Percentiles rank a stretch among this genome's conserved stretches.
Evolutionary conservation across 2,113 vertebrate species (phyloP).

Genomic region (Crotalus helleri): DNA sequence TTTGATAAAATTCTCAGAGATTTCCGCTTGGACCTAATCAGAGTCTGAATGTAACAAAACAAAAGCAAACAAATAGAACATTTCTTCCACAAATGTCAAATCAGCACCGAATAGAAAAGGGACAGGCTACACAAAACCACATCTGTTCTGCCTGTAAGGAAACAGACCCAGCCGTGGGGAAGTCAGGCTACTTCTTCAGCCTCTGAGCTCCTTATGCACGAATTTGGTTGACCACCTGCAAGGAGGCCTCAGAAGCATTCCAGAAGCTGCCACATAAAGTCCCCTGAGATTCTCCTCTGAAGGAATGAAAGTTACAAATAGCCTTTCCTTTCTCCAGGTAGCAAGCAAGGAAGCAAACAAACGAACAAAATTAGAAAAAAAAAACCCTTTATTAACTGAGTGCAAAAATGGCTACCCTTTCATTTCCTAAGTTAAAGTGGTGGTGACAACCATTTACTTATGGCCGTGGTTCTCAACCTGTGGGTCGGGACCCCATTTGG

Average conservation of each 20-base stretch:
- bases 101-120: neutral
- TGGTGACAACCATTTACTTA: neutral
- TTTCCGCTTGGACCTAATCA: neutral
- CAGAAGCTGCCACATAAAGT: neutral
- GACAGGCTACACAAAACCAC: neutral
- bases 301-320: neutral
- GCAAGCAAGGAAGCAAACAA: neutral
- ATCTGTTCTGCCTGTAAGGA: neutral
- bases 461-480: no score
- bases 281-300: neutral
- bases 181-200: neutral
- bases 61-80: neutral
- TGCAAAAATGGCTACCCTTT: neutral
- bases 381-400: neutral
- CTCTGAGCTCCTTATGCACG: neutral
- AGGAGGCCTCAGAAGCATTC: neutral
- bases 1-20: neutral
- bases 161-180: neutral
- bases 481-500: no score
- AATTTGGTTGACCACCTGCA: constrained; percentile 13
- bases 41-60: neutral
- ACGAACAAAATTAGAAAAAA: no score
- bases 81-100: neutral
- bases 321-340: neutral
- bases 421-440: neutral